phyloP scores from a whole-genome alignment of 2,113 vertebrate species.

The Chlorocebus sabaeus region DNA sequence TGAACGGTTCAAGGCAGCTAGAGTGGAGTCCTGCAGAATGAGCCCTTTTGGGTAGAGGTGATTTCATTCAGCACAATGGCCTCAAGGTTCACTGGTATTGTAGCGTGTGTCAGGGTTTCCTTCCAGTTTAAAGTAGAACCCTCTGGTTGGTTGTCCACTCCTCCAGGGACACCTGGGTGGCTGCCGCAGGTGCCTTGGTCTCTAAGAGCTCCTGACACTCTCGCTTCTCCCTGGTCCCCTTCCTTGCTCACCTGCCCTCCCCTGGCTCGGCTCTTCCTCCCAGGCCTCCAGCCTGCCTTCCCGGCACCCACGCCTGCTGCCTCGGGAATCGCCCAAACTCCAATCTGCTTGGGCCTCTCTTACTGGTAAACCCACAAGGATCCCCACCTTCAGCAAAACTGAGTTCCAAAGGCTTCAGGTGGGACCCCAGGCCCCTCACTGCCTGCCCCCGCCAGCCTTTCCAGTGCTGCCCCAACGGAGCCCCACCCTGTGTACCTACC shows the following conservation, averaged over 20 bases:
- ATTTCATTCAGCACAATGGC: not conserved
- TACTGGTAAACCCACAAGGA: not conserved
- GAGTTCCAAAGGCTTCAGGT: rapidly evolving
- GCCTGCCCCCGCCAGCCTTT: not conserved
- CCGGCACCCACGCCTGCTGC: not conserved
- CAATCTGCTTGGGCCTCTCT: too few species aligned
- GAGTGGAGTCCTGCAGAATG: rapidly evolving
- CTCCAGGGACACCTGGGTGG: not conserved
- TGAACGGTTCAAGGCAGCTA: too few species aligned
- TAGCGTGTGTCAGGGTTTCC: rapidly evolving
- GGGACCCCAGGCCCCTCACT: not conserved
- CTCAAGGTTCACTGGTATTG: rapidly evolving
- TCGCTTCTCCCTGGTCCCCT: rapidly evolving
- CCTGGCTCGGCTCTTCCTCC: too few species aligned
- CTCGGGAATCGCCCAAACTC: not conserved
- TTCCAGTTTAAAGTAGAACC: rapidly evolving
- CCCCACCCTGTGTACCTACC: not conserved
- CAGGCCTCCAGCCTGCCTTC: not conserved
- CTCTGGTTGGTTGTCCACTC: rapidly evolving
- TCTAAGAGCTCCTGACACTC: rapidly evolving
- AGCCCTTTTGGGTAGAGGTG: not conserved
- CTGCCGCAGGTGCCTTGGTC: rapidly evolving
- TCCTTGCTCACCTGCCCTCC: not conserved
- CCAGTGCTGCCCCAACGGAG: not conserved
- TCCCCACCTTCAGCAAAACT: not conserved